Evolutionary conservation across 1,140 invertebrate genomes (phyloP), one percentile per base, ranked within the genome.

Genomic region (Babylonia areolata): DNA sequence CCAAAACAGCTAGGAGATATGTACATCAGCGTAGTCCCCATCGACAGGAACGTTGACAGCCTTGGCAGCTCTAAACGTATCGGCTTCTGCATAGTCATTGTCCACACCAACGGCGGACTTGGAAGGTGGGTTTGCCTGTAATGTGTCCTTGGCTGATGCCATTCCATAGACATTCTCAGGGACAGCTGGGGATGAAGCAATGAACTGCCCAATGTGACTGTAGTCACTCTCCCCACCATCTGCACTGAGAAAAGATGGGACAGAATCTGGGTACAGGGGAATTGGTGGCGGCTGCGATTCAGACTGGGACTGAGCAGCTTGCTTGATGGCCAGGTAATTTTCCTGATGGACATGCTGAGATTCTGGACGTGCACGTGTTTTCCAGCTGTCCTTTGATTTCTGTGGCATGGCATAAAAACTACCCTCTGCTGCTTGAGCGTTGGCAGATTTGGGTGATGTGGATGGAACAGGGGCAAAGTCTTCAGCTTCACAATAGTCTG

Each of bases 301-400:
- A 33, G 46, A 31, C 33, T 80, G 28, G 12, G 42, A 83, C 33
- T 79, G 23, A 78, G 28, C 33, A n/a, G 86, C 83, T 31, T 81
- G 73, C 37, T 81, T 87, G 28, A 87, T 87, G 31, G 64, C 81
- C 40, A 75, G 51, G 35, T 87, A 87, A 71, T 87, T 79, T 58
- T 87, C 86, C 12, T 46, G n/a, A 37, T 87, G 86, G 5, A 80
- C 37, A 69, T 58, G 40, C 17, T 85, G 83, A 20, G 12, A 17
- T 12, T 84, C 86, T 20, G 31, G 15, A 3, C 77, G 73, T 31
- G 51, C 81, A 82, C 58, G 83, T 54, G 81, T 58, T 42, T 73
- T 51, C 86, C 86, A 87, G 12, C 82, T 73, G 79, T 85, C 86
- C 40, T 54, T 84, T 12, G 37, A 64, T 78, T 87, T 46, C 23